Conservation (phyloP, 2,888 invertebrate genomes). For the Cyrtodaria siliqua region DNA sequence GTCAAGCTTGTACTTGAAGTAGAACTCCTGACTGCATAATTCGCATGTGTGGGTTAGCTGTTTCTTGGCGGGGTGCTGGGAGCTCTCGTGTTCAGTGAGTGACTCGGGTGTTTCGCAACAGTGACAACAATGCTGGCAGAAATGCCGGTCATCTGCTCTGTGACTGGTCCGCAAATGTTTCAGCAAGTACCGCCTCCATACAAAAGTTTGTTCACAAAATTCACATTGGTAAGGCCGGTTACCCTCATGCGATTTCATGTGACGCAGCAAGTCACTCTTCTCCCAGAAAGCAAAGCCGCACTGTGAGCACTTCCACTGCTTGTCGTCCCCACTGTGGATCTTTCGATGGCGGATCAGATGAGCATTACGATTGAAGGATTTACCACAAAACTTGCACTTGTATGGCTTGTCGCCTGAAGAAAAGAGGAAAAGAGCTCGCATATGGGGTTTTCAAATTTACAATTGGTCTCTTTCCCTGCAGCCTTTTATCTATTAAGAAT, state of each 20-base stretch:
- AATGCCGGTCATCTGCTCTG: conserved; percentile 38
- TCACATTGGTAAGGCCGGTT: conserved; percentile 59
- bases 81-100: conserved; percentile 34
- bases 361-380: conserved; percentile 62
- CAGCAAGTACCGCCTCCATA: conserved; percentile 58
- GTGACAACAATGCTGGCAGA: conserved; percentile 48
- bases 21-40: conserved; percentile 50
- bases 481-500: too few species aligned
- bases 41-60: conserved; percentile 53
- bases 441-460: too few species aligned
- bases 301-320: conserved; percentile 56
- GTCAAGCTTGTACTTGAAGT: conserved; percentile 61
- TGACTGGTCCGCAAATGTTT: conserved; percentile 58
- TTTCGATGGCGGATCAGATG: conserved; percentile 59
- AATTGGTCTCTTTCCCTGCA: too few species aligned
- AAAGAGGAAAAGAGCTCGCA: background rate
- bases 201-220: conserved; percentile 62
- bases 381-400: conserved; percentile 61
- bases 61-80: conserved; percentile 44
- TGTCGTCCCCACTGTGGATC: conserved; percentile 58
- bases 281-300: conserved; percentile 66
- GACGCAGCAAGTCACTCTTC: conserved; percentile 59
- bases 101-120: conserved; percentile 30
- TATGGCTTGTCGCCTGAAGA: conserved; percentile 62
- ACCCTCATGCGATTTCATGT: conserved; percentile 58